These are phyloP conservation scores for Hylaea fasciaria DNA, from an alignment of 2,888 invertebrate genomes.

Conservation along the genomic window DNA sequence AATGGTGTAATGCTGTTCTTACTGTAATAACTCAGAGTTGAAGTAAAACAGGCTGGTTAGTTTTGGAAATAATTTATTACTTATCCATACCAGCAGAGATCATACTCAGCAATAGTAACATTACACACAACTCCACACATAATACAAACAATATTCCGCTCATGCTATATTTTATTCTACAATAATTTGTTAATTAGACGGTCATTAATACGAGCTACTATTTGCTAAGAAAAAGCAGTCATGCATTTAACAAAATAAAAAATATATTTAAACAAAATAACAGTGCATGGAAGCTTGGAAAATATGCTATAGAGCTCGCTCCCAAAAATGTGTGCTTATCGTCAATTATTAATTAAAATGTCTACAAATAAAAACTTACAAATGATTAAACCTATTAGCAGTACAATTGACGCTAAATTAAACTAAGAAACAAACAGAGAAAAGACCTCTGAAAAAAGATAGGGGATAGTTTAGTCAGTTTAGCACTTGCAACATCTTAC, in stretches of 20 bases:
- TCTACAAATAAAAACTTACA: conserved; percentile 14
- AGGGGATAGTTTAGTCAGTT: not conserved
- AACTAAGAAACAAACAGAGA: too few species aligned
- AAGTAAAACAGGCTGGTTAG: too few species aligned
- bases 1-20: not conserved
- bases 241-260: conserved; percentile 67
- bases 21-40: too few species aligned
- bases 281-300: conserved; percentile 34
- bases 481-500: too few species aligned
- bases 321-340: conserved; percentile 2
- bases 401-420: too few species aligned
- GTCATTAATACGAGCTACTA: conserved; percentile 48
- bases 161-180: conserved; percentile 23
- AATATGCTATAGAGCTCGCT: not conserved
- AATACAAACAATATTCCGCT: conserved; percentile 24
- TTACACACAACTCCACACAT: conserved; percentile 37
- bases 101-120: conserved; percentile 71
- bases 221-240: conserved; percentile 48
- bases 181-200: conserved; percentile 31
- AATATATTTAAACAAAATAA: conserved; percentile 57
- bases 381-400: not conserved
- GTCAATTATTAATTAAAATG: conserved; percentile 3
- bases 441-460: not conserved
- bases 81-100: conserved; percentile 69
- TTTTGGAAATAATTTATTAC: conserved; percentile 73